phyloP scores from a whole-genome alignment of 2,113 vertebrate genomes.

The Passer montanus region DNA sequence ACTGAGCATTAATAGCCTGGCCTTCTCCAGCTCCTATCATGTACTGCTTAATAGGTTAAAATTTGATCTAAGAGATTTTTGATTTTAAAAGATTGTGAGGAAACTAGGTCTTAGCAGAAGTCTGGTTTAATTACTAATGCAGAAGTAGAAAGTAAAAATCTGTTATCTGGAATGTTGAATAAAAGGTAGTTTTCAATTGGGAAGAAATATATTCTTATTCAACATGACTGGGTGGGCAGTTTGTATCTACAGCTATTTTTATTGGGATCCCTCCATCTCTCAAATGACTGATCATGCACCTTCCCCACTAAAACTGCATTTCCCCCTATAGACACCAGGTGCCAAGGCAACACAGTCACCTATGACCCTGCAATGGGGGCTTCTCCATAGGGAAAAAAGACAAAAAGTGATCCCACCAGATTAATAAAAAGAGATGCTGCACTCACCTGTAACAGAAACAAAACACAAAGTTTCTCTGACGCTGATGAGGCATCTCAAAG shows the following conservation, averaged over 20 bases:
- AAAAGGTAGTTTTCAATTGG: not conserved
- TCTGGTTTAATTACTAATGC: not conserved
- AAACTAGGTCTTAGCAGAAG: not conserved
- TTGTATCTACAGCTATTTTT: not conserved
- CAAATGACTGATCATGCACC: not conserved
- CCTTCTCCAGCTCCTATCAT: not conserved
- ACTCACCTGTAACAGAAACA: not conserved
- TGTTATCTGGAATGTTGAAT: not conserved
- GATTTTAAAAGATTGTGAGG: not conserved
- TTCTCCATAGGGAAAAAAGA: not conserved
- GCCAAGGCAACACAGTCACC: not conserved
- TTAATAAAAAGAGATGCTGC: not conserved
- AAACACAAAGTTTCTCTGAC: not conserved
- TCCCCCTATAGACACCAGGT: not conserved
- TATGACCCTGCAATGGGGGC: not conserved
- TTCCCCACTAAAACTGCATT: not conserved
- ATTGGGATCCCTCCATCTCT: not conserved
- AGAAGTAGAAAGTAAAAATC: not conserved
- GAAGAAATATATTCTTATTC: not conserved
- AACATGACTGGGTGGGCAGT: not conserved
- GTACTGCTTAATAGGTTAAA: not conserved
- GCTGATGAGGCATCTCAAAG: not conserved
- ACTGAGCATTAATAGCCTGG: rapidly evolving
- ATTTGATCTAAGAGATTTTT: not conserved
- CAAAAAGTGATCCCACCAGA: not conserved